Base-by-base conservation (phyloP, 1,140 invertebrate species). In the Penaeus indicus region DNA sequence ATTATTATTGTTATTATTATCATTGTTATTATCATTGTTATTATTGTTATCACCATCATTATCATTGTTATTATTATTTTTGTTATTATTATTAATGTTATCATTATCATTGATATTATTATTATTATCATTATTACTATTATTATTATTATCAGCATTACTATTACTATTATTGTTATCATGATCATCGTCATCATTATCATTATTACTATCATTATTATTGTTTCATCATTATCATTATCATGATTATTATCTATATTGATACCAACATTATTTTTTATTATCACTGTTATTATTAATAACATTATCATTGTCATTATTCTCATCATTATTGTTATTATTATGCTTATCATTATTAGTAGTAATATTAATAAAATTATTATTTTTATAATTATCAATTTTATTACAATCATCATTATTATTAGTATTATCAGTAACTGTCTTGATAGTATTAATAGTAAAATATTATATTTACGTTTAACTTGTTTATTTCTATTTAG, bases 1-100 rank as follows among this genome's bases (percentile, higher is more conserved):
- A 75, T 75, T 75, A 75, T 75, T 5, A 75, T 75, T 27, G 27
- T 27, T 75, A 75, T 25, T 10, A 75, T 75, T 75, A 75, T 75
- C 27, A 25, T 75, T 25, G 22, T 75, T 75, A 75, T 75, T 75
- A 75, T 75, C 10, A 1, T 27, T 27, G 3, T 25, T 75, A 27
- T 75, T 75, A 75, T 75, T 27, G 27, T 75, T 27, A 75, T 75
- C 7, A 75, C 27, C 10, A 27, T 75, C 10, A 75, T 75, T 27
- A 72, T 75, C 27, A 75, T 75, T 27, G 27, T 18, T 22, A 22
- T 21, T 75, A 75, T 75, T 75, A 75, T 75, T 75, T 25, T n/a
- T 75, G n/a, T n/a, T 75, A 21, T 21, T 75, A 27, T 27, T 75
- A 27, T 27, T 75, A 18, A 18, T 25, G 13, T 75, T 72, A 21